Base-by-base conservation (phyloP, 2,113 vertebrate species). In the Passer montanus region DNA sequence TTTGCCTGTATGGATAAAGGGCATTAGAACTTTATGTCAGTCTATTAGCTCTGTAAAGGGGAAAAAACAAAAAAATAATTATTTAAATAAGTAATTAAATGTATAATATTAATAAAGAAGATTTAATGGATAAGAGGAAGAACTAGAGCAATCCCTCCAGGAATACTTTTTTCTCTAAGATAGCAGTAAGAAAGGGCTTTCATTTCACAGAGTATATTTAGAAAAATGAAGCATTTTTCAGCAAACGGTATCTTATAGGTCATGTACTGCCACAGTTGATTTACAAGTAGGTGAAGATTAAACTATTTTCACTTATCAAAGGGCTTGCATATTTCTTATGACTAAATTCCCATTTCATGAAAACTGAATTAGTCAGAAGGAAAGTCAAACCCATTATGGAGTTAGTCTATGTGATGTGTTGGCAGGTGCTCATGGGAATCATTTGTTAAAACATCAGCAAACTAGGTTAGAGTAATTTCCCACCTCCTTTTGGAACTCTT, bases 321-420 rank as follows among this genome's bases (percentile, higher is more conserved):
- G 52, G 35, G 5, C 12, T 43, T 64, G 22, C 24, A 21, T 89
- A 68, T 68, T 94, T 84, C 33, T 82, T 93, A 68, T 12, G 13
- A 52, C 37, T 93, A 89, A 91, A 87, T 72, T 94, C 60, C 56
- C 74, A 72, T 91, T 91, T 96, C 24, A 89, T 60, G 52, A 87
- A 91, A 94, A 81, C 69, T 91, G 84, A 91, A 96, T 92, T 84
- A 94, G 24, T 92, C 77, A 64, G n/a, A 92, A 93, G 33, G 41
- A 82, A 44, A 92, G 39, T 90, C 89, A 94, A 91, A 75, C 24
- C 37, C n/a, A 44, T 78, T 81, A 77, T 15, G 70, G 30, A 81
- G 56, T 21, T 81, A 60, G 24, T 35, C 41, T 60, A 27, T 31
- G 64, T 37, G 33, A 93, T 87, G 9, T 68, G 47, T 72, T 94